These are phyloP conservation scores for Pimephales promelas DNA, from an alignment of 2,113 vertebrate species.

Conservation along the genomic window DNA sequence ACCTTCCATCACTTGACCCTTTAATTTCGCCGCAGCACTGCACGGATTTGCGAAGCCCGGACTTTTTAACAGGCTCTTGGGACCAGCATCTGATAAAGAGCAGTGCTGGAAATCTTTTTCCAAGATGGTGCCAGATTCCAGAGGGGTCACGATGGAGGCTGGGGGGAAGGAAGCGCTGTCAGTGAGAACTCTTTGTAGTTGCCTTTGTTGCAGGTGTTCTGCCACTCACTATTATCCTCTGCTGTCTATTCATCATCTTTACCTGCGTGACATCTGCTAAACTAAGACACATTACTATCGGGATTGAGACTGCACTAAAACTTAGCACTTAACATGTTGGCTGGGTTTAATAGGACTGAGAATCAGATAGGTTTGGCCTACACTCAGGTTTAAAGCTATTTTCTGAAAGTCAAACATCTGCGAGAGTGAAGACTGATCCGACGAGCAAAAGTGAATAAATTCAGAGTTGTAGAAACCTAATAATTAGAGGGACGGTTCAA, in stretches of 20 bases:
- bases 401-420: background rate
- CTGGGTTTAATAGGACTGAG: background rate
- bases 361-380: background rate
- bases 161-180: constrained; percentile 76
- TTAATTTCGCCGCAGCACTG: constrained; percentile 57
- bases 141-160: constrained; percentile 72
- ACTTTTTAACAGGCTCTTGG: constrained; percentile 64
- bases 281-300: constrained; percentile 54
- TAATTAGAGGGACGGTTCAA: background rate
- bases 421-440: background rate
- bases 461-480: background rate
- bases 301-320: constrained; percentile 4
- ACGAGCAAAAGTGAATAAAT: background rate
- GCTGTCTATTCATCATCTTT: constrained; percentile 72
- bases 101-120: constrained; percentile 76
- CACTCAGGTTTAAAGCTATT: background rate
- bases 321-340: background rate
- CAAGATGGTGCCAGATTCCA: constrained; percentile 70
- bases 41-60: constrained; percentile 65
- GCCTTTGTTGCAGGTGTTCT: constrained; percentile 82
- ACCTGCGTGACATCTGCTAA: constrained; percentile 77
- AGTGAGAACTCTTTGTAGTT: constrained; percentile 79
- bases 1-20: constrained; percentile 64
- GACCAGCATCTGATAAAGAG: constrained; percentile 64
- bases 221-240: constrained; percentile 77